phyloP scores from a whole-genome alignment of 1,140 invertebrate genomes.

The Archegozetes longisetosus region DNA sequence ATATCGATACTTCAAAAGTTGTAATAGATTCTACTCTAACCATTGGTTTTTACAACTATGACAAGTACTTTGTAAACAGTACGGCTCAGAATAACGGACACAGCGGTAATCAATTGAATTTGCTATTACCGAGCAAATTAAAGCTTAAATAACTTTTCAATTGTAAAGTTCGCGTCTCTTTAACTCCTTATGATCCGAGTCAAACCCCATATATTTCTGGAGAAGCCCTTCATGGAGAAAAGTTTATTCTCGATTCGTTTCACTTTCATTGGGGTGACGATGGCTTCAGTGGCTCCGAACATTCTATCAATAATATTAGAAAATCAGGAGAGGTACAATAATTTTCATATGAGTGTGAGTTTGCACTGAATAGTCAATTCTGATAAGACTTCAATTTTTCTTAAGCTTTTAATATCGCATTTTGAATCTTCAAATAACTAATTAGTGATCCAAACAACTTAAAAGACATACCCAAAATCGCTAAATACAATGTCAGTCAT shows the following conservation, averaged over 20 bases:
- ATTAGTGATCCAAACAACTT: too few species aligned
- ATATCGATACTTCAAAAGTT: conserved; percentile 35
- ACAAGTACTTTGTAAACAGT: neutral
- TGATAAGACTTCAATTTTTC: too few species aligned
- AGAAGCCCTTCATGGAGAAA: neutral
- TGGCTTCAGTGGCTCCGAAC: conserved; percentile 65
- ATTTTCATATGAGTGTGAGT: too few species aligned
- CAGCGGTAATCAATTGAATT: neutral
- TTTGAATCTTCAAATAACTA: too few species aligned
- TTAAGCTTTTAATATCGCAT: too few species aligned
- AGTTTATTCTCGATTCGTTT: conserved; percentile 36
- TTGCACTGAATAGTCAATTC: too few species aligned
- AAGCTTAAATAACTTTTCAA: neutral
- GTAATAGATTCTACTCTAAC: neutral
- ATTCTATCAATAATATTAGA: conserved; percentile 50
- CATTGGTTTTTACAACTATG: neutral
- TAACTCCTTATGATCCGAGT: neutral
- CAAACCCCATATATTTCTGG: neutral
- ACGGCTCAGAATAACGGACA: neutral
- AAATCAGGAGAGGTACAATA: conserved; percentile 31
- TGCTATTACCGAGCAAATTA: neutral
- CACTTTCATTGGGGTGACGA: conserved; percentile 75
- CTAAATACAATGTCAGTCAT: too few species aligned
- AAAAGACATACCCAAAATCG: too few species aligned
- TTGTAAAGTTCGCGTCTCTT: neutral